Percentiles rank a stretch among this genome's conserved stretches.
These are phyloP conservation scores for Volucella bombylans DNA, from an alignment of 2,888 invertebrate genomes.

Conservation along the genomic window DNA sequence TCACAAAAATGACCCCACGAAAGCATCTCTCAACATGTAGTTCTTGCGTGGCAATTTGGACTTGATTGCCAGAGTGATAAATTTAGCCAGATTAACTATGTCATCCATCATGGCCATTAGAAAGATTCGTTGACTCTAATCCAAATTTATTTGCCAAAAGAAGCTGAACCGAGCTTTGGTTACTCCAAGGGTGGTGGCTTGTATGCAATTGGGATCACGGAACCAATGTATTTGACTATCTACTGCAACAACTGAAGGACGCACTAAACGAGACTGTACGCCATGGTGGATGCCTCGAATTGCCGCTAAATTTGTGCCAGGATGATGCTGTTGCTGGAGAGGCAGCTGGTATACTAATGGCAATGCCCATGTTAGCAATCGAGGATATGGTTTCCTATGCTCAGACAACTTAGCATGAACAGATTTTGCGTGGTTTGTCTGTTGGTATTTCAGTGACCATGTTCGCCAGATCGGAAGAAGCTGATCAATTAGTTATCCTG, in stretches of 20 bases:
- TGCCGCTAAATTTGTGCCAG: constrained; percentile 98
- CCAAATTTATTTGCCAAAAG: constrained; percentile 99
- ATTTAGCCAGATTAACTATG: constrained; percentile 99
- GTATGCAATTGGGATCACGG: constrained; percentile 99
- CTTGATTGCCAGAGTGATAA: constrained; percentile 98
- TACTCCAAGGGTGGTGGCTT: constrained; percentile 97
- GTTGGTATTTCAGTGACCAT: constrained; percentile 98
- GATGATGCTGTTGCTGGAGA: constrained; percentile 99
- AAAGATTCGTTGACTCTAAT: constrained; percentile 97
- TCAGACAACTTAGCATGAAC: constrained; percentile 96
- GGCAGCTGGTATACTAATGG: constrained; percentile 99
- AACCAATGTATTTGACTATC: constrained; percentile 96
- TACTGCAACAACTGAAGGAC: constrained; percentile 96
- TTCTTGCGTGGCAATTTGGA: constrained; percentile 98
- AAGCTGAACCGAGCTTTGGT: constrained; percentile 95
- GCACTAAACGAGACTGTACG: constrained; percentile 98
- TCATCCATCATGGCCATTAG: constrained; percentile 98
- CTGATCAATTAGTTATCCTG: constrained; percentile 97
- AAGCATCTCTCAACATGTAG: constrained; percentile 84
- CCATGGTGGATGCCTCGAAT: constrained; percentile 97
- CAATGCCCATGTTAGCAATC: constrained; percentile 98
- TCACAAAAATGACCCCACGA: too few species aligned
- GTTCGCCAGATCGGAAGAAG: constrained; percentile 98
- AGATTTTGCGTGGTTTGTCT: constrained; percentile 97
- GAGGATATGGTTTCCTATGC: constrained; percentile 97